A percentile compares a stretch with the other conserved stretches of the same genome.
phyloP scores from a whole-genome alignment of 2,797 vertebrate genomes.

The Meriones psammophilus region DNA sequence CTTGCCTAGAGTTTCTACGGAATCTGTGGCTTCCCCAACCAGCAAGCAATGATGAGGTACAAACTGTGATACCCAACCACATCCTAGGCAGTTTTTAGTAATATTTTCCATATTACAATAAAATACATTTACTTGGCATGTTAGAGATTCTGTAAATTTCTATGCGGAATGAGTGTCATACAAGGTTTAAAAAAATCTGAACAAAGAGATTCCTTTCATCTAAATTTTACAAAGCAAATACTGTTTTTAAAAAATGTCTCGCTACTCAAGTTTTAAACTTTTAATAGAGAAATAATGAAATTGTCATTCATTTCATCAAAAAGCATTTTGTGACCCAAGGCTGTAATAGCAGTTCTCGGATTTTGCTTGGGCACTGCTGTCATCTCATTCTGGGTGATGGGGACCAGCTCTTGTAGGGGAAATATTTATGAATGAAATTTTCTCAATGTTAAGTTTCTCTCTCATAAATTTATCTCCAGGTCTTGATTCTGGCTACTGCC shows the following conservation, averaged over 20 bases:
- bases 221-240: slow-evolving; percentile 57
- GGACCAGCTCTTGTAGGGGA: background rate
- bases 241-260: slow-evolving; percentile 8
- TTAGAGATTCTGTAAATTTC: slow-evolving; percentile 29
- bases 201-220: slow-evolving; percentile 63
- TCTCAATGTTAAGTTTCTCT: slow-evolving; percentile 59
- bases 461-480: slow-evolving; percentile 54
- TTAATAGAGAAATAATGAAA: slow-evolving; percentile 71
- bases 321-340: slow-evolving; percentile 43
- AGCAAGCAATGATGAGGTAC: slow-evolving; percentile 32
- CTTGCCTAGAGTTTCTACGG: background rate
- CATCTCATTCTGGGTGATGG: slow-evolving; percentile 23
- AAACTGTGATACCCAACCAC: background rate
- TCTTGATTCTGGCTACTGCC: slow-evolving; percentile 25
- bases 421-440: slow-evolving; percentile 57
- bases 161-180: slow-evolving; percentile 38
- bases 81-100: slow-evolving; percentile 22
- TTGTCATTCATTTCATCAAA: slow-evolving; percentile 48
- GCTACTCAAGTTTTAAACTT: slow-evolving; percentile 52
- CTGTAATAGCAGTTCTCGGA: slow-evolving; percentile 31
- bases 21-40: slow-evolving; percentile 13
- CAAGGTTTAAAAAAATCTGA: slow-evolving; percentile 31
- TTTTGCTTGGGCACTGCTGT: background rate
- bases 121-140: slow-evolving; percentile 56
- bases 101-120: slow-evolving; percentile 41